These are phyloP conservation scores for Saimiri boliviensis DNA, from an alignment of 2,113 vertebrate species.

Conservation along the genomic window DNA sequence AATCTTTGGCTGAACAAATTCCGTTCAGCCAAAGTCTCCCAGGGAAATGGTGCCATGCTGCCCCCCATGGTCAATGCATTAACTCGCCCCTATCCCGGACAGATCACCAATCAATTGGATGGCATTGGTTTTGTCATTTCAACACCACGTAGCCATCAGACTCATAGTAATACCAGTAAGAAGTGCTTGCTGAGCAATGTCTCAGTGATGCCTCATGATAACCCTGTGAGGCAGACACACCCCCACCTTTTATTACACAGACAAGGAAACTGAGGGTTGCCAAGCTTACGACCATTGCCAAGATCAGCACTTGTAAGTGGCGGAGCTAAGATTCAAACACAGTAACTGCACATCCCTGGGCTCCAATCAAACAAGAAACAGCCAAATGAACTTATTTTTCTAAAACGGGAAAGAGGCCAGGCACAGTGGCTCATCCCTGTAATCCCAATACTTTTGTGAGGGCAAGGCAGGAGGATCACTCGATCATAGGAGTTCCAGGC, in stretches of 20 bases:
- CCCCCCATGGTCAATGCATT: too few species aligned
- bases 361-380: not conserved
- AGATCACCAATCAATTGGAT: not conserved
- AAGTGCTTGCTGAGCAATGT: fast-evolving
- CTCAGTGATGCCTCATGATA: fast-evolving
- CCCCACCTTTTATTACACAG: not conserved
- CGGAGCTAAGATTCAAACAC: not conserved
- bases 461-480: too few species aligned
- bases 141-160: not conserved
- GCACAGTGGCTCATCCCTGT: too few species aligned
- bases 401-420: too few species aligned
- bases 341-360: not conserved
- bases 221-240: not conserved
- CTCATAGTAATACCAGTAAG: fast-evolving
- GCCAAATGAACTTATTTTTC: not conserved
- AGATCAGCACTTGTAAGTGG: not conserved
- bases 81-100: too few species aligned
- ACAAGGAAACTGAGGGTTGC: not conserved
- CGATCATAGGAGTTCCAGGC: too few species aligned
- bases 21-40: not conserved
- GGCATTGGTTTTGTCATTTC: not conserved
- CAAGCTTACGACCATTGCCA: not conserved
- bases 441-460: too few species aligned
- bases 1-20: not conserved
- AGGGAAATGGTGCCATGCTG: not conserved